A percentile compares a stretch with the other conserved stretches of the same genome.
These are phyloP conservation scores for Drosophila nasuta DNA, from an alignment of 1,140 invertebrate genomes.

Conservation along the genomic window DNA sequence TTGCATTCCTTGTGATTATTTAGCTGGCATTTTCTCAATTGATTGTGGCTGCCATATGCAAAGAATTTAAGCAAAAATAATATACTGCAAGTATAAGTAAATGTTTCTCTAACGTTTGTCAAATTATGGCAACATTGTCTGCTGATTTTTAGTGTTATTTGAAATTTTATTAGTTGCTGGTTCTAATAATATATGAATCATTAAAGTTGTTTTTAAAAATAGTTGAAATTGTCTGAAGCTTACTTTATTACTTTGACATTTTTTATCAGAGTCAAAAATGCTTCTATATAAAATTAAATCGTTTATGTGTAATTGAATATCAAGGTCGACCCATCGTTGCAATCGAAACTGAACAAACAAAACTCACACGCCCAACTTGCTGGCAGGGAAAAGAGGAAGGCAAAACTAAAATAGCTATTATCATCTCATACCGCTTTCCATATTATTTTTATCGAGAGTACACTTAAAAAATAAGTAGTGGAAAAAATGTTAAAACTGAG, in stretches of 20 bases:
- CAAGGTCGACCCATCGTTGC: background rate
- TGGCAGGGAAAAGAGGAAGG: constrained; percentile 34
- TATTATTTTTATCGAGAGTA: background rate
- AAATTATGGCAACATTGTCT: background rate
- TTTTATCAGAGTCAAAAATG: background rate
- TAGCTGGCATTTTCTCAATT: background rate
- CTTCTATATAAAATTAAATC: constrained; percentile 3
- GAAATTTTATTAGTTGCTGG: background rate
- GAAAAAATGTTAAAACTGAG: background rate
- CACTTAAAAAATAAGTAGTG: background rate
- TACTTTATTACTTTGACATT: background rate
- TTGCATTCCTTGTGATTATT: background rate
- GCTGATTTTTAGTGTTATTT: background rate
- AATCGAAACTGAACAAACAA: constrained; percentile 31
- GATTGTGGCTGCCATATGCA: background rate
- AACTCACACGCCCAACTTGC: constrained; percentile 17
- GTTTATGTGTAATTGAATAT: background rate
- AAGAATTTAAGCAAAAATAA: background rate
- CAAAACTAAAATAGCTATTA: constrained; percentile 25
- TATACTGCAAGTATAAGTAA: background rate
- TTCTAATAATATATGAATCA: too few species aligned
- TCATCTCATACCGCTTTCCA: background rate
- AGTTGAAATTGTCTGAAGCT: background rate
- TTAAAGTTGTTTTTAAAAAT: too few species aligned
- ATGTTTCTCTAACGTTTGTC: background rate